These are phyloP conservation scores for Daboia siamensis DNA, from an alignment of 2,113 vertebrate species.

Conservation along the genomic window DNA sequence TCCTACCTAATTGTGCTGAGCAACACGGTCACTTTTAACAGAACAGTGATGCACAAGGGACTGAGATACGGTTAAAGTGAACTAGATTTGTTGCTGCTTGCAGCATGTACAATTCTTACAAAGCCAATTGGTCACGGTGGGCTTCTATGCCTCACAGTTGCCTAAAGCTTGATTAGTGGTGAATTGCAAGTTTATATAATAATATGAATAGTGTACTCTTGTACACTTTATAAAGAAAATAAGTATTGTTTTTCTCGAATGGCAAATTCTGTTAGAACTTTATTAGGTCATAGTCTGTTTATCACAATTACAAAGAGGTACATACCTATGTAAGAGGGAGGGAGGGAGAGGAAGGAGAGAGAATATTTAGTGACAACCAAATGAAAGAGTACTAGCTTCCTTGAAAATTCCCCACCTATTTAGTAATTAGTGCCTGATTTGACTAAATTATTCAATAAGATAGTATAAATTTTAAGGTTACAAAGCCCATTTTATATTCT, in stretches of 20 bases:
- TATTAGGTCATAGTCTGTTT: background rate
- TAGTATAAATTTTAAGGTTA: background rate
- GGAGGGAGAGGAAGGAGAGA: background rate
- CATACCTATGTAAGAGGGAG: background rate
- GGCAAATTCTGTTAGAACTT: background rate
- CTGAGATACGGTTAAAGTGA: conserved; percentile 31
- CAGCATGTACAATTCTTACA: rapidly evolving
- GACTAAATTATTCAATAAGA: background rate
- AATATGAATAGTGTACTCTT: background rate
- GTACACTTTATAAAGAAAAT: background rate
- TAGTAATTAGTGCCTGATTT: background rate
- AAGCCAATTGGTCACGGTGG: background rate
- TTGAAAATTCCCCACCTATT: background rate
- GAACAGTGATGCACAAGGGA: conserved; percentile 53
- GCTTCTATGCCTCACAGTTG: background rate
- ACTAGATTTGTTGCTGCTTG: conserved; percentile 9
- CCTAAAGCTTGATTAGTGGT: background rate
- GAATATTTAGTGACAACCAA: background rate
- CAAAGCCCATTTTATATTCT: background rate
- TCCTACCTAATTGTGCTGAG: conserved; percentile 69
- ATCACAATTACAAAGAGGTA: background rate
- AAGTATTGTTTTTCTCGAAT: background rate
- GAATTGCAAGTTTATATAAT: background rate
- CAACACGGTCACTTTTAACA: conserved; percentile 56
- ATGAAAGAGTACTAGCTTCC: background rate